Conservation (phyloP, 2,888 invertebrate species). For the Troides helena region DNA sequence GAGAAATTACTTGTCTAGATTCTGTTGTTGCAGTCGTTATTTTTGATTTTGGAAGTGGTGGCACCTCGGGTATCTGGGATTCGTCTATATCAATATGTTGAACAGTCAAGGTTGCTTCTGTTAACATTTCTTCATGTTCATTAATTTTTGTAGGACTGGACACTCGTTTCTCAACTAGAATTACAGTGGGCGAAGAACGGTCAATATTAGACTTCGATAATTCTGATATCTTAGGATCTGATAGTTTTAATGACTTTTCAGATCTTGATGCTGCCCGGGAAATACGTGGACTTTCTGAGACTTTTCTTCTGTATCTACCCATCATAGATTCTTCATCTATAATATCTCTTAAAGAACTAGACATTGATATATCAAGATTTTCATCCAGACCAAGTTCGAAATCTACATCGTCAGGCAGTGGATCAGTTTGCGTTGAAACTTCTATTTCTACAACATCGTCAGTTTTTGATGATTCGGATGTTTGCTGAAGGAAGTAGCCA, state of each 20-base stretch:
- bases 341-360: conserved; percentile 70
- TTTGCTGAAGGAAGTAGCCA: conserved; percentile 39
- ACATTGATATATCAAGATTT: conserved; percentile 68
- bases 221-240: conserved; percentile 78
- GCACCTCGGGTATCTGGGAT: conserved; percentile 66
- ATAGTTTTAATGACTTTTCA: conserved; percentile 78
- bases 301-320: conserved; percentile 69
- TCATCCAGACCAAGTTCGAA: conserved; percentile 81
- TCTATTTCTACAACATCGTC: conserved; percentile 82
- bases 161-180: conserved; percentile 81
- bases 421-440: conserved; percentile 92
- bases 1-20: conserved; percentile 44
- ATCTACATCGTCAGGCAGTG: conserved; percentile 88
- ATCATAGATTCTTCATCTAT: conserved; percentile 78
- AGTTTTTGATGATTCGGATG: conserved; percentile 41
- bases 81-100: conserved; percentile 82
- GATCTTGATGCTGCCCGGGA: conserved; percentile 79
- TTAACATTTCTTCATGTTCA: conserved; percentile 81
- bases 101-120: conserved; percentile 84
- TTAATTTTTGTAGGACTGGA: conserved; percentile 81
- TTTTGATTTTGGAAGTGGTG: conserved; percentile 67
- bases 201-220: conserved; percentile 77
- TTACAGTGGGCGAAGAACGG: conserved; percentile 81
- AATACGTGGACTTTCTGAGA: conserved; percentile 68
- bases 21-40: conserved; percentile 40